Conservation (phyloP, 2,113 vertebrate species). For the Anser cygnoides region DNA sequence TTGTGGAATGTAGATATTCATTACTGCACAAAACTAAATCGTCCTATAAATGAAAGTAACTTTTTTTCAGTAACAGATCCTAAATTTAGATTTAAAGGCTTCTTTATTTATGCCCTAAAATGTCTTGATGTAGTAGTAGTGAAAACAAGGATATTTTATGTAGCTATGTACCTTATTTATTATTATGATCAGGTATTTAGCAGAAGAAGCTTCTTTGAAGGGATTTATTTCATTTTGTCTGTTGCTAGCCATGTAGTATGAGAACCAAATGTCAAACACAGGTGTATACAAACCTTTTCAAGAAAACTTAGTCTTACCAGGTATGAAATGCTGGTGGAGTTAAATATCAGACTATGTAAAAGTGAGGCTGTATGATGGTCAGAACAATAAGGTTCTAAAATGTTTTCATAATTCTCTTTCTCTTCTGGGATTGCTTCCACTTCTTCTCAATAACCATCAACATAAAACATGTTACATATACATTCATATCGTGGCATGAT, state of each 20-base stretch:
- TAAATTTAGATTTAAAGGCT: background rate
- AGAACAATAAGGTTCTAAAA: background rate
- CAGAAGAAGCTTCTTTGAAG: background rate
- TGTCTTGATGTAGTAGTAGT: background rate
- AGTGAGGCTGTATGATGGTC: background rate
- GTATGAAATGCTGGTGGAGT: background rate
- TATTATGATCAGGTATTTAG: background rate
- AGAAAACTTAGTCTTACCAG: background rate
- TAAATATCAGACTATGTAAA: background rate
- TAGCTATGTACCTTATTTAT: background rate
- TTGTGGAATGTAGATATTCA: fast-evolving
- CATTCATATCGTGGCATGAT: background rate
- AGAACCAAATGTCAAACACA: background rate
- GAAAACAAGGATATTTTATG: background rate
- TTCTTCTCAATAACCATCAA: background rate
- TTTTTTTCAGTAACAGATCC: background rate
- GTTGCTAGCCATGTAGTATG: background rate
- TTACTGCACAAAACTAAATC: background rate
- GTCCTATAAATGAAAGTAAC: background rate
- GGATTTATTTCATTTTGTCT: background rate
- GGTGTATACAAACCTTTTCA: background rate
- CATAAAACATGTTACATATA: background rate
- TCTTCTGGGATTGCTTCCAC: background rate
- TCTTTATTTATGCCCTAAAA: background rate
- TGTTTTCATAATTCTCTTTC: background rate